Base-by-base conservation (phyloP, 2,888 invertebrate species). In the Ellobium chinense region DNA sequence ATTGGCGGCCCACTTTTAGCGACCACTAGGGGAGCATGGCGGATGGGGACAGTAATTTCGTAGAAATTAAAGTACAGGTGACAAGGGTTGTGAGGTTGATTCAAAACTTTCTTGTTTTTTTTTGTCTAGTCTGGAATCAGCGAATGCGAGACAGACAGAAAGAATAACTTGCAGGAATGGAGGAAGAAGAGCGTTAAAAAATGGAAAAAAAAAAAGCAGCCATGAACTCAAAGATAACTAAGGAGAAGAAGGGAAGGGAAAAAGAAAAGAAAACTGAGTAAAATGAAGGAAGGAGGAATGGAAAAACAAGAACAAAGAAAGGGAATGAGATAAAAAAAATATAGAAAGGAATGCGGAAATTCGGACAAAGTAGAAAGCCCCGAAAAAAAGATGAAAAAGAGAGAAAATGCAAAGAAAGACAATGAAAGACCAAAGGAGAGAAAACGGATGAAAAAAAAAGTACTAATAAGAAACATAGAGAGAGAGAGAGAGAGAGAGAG, bases 401-500 rank as follows among this genome's bases (percentile, higher is more conserved):
- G 9, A 46, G 46, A 46, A 7, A 46, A n/a, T n/a, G n/a, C 9
- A 46, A 7, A 46, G 46, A 46, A 18, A 46, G 46, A 46, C 9
- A 46, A 46, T 7, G 46, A 46, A 18, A 46, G 46, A 46, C 9
- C 7, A 18, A 46, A 18, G 18, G 46, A 46, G 46, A 46, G 46
- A 46, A 7, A 46, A 18, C 7, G 46, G 18, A 46, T 12, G 46
- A 46, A 18, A 46, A 46, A 46, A 18, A 46, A 27, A 60, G 60
- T n/a, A 37, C 58, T 36, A 24, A 14, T 37, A 36, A 37, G 1
- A 37, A 18, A 46, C 9, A 46, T 7, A 46, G 46, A 46, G 74
- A 37, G 62, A 74, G 74, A 60, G 60, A 74, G 37, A 74, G 74
- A 62, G 62, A 62, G 74, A 62, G 36, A 34, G 60, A 60, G 60